Conservation (phyloP, 2,113 vertebrate genomes). For the Myotis yumanensis region DNA sequence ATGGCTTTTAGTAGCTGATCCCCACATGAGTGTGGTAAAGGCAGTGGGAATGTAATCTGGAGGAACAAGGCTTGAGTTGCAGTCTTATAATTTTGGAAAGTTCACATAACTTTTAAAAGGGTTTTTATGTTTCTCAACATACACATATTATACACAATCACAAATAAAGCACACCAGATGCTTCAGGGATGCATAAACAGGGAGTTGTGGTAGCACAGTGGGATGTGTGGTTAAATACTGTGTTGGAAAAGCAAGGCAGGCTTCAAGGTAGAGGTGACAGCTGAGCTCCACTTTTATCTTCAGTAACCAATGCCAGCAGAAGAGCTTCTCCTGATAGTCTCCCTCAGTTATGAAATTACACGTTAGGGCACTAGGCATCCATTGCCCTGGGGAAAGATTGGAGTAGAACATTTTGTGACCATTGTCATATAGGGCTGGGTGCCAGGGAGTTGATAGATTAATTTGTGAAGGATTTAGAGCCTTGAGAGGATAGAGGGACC, state of each 20-base stretch:
- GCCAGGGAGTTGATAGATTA: not conserved
- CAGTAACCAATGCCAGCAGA: not conserved
- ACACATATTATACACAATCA: too few species aligned
- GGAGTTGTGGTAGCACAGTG: not conserved
- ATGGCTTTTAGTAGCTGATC: not conserved
- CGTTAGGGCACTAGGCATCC: not conserved
- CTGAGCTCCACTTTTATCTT: not conserved
- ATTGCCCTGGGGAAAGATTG: not conserved
- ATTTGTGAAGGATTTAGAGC: constrained; percentile 2
- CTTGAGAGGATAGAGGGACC: not conserved
- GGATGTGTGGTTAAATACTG: not conserved
- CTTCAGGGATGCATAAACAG: not conserved
- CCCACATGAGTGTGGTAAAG: not conserved
- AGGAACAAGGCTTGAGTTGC: not conserved
- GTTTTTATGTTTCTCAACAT: not conserved
- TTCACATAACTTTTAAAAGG: not conserved
- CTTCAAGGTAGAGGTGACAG: not conserved
- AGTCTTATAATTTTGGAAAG: not conserved
- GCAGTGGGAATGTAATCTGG: not conserved
- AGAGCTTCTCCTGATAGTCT: not conserved
- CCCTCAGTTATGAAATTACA: not conserved
- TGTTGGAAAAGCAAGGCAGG: not conserved
- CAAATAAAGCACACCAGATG: not conserved
- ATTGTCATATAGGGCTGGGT: not conserved
- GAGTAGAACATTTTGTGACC: not conserved